phyloP scores from a whole-genome alignment of 2,113 vertebrate species.

The Poeciliopsis occidentalis region DNA sequence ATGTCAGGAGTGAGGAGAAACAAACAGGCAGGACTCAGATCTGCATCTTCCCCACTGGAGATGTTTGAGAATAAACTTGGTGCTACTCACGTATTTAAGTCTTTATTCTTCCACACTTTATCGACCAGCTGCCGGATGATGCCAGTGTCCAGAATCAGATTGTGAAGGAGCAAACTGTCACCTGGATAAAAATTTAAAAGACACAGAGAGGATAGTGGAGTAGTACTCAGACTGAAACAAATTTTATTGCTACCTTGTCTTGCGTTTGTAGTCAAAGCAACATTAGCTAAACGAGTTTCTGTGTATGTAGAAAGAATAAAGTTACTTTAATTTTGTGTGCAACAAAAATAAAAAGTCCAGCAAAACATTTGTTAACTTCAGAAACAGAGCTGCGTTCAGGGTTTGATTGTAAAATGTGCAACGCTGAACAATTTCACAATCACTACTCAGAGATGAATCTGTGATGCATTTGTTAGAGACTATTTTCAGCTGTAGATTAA shows the following conservation, averaged over 20 bases:
- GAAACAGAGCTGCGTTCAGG: background rate
- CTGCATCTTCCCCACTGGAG: background rate
- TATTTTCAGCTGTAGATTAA: background rate
- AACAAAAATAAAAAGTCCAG: background rate
- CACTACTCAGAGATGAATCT: background rate
- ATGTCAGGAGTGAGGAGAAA: conserved; percentile 34
- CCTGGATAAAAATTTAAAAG: conserved; percentile 62
- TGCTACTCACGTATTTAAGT: conserved; percentile 90
- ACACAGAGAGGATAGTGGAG: background rate
- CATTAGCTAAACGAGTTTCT: background rate
- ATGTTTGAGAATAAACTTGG: background rate
- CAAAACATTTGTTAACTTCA: background rate
- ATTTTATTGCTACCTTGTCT: background rate
- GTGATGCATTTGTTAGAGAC: background rate
- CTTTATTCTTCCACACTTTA: conserved; percentile 94
- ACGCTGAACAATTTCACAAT: background rate
- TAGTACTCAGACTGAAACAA: too few species aligned
- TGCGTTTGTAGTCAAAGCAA: background rate
- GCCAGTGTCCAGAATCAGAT: conserved; percentile 96
- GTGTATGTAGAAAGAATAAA: background rate
- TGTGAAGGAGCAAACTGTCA: conserved; percentile 95
- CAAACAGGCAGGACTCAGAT: conserved; percentile 1
- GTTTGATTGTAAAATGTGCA: too few species aligned
- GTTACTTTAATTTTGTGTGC: background rate
- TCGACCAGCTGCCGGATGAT: conserved; percentile 95